Evolutionary conservation across 2,888 invertebrate species (phyloP).

Genomic region (Megastigmus dorsalis): DNA sequence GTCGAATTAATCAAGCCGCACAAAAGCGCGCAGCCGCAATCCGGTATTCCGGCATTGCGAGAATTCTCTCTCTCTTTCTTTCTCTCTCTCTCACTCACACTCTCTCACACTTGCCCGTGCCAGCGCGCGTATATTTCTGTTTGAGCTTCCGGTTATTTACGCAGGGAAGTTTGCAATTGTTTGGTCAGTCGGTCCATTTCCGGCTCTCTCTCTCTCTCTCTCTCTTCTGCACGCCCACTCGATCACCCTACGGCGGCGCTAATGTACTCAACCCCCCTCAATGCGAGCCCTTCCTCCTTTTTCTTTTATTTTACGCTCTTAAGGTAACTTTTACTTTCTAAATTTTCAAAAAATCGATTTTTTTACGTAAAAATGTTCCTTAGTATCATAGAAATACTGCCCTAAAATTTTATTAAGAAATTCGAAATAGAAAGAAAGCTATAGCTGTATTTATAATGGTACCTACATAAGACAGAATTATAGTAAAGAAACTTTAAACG

Average conservation of each 20-base stretch:
- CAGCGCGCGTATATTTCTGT: constrained; percentile 60
- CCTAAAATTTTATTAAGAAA: too few species aligned
- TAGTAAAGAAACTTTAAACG: too few species aligned
- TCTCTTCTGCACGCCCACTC: constrained; percentile 1
- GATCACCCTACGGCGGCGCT: constrained; percentile 12
- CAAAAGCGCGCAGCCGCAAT: constrained; percentile 61
- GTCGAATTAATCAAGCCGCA: constrained; percentile 66
- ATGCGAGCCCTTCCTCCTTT: too few species aligned
- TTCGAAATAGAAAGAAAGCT: too few species aligned
- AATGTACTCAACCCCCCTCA: too few species aligned
- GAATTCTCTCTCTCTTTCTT: too few species aligned
- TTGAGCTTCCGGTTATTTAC: constrained; percentile 68
- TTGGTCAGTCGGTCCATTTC: constrained; percentile 69
- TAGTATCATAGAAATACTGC: too few species aligned
- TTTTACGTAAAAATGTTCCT: too few species aligned
- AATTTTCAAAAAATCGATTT: too few species aligned
- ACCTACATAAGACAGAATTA: too few species aligned
- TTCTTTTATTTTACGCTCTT: neutral
- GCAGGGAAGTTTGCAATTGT: constrained; percentile 70
- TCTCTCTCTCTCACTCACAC: too few species aligned
- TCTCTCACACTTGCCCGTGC: neutral
- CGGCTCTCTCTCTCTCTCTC: constrained; percentile 55
- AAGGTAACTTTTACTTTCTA: neutral
- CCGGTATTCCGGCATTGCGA: constrained; percentile 57
- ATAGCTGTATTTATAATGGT: too few species aligned